These are phyloP conservation scores for Plotosus lineatus DNA, from an alignment of 2,113 vertebrate genomes.

Conservation along the genomic window DNA sequence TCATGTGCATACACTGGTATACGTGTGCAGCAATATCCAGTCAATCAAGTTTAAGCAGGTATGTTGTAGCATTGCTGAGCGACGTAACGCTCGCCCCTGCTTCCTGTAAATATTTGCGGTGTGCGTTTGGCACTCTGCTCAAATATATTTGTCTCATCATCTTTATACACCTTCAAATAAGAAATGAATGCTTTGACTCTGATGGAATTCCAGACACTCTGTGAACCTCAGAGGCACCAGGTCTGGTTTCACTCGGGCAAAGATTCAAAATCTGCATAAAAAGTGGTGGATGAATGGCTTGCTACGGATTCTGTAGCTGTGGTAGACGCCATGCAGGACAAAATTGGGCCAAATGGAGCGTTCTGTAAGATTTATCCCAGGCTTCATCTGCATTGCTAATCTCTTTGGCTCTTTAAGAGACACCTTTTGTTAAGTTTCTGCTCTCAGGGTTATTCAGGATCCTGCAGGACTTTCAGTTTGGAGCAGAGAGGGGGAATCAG, in stretches of 20 bases:
- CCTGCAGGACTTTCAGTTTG: conserved; percentile 6
- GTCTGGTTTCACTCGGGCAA: not conserved
- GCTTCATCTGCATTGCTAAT: conserved; percentile 36
- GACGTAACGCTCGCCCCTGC: no score
- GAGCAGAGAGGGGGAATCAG: not conserved
- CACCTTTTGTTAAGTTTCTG: conserved; percentile 10
- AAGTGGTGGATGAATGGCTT: not conserved
- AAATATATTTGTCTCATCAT: no score
- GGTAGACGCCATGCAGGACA: not conserved
- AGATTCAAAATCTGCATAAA: conserved; percentile 3
- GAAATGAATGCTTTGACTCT: not conserved
- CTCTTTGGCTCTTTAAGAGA: conserved; percentile 6
- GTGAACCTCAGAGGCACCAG: not conserved
- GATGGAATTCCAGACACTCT: not conserved
- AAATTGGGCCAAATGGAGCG: not conserved
- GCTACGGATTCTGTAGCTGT: not conserved
- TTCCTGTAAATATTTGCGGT: not conserved
- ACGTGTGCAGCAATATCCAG: no score
- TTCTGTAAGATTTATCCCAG: conserved; percentile 20
- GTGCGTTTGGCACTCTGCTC: no score
- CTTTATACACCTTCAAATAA: not conserved
- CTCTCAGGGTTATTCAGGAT: conserved; percentile 7
- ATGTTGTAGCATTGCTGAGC: no score
- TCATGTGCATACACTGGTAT: no score
- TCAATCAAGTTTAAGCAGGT: no score